Evolutionary conservation across 1,140 invertebrate genomes (phyloP).

Genomic region (Lasioglossum albipes): DNA sequence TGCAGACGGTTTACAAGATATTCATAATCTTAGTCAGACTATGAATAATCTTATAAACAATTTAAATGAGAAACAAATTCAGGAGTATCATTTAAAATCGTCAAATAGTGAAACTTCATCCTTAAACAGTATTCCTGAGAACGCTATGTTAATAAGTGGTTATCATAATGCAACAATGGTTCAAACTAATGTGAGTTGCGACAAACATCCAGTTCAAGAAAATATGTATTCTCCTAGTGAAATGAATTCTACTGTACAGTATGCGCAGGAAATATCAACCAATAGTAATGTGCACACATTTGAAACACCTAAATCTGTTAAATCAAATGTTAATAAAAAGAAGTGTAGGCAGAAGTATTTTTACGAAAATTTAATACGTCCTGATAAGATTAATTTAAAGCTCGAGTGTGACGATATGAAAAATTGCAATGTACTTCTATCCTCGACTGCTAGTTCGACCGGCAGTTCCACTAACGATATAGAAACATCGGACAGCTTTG

Average conservation of each 20-base stretch:
- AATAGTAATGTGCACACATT: conserved; percentile 10
- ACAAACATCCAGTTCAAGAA: not conserved
- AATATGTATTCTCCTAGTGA: conserved; percentile 37
- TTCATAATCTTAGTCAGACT: conserved; percentile 59
- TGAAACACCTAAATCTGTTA: conserved; percentile 46
- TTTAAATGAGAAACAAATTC: conserved; percentile 49
- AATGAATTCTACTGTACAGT: conserved; percentile 44
- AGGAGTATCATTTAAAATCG: conserved; percentile 37
- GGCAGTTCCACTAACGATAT: conserved; percentile 72
- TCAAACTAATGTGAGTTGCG: not conserved
- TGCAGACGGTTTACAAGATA: conserved; percentile 63
- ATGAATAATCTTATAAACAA: conserved; percentile 65
- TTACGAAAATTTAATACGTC: conserved; percentile 11
- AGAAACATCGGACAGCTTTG: conserved; percentile 75
- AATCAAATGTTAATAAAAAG: conserved; percentile 4
- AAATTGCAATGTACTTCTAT: conserved; percentile 52
- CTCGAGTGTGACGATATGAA: conserved; percentile 47
- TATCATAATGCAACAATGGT: conserved; percentile 45
- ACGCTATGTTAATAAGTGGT: conserved; percentile 51
- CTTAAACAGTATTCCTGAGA: conserved; percentile 64
- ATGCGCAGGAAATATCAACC: not conserved
- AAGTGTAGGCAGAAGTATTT: conserved; percentile 35
- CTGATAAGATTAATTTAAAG: not conserved
- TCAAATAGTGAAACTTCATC: conserved; percentile 57
- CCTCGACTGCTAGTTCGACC: conserved; percentile 67